Evolutionary conservation across 2,888 invertebrate genomes (phyloP).

Genomic region (Lithophane semibrunnea): DNA sequence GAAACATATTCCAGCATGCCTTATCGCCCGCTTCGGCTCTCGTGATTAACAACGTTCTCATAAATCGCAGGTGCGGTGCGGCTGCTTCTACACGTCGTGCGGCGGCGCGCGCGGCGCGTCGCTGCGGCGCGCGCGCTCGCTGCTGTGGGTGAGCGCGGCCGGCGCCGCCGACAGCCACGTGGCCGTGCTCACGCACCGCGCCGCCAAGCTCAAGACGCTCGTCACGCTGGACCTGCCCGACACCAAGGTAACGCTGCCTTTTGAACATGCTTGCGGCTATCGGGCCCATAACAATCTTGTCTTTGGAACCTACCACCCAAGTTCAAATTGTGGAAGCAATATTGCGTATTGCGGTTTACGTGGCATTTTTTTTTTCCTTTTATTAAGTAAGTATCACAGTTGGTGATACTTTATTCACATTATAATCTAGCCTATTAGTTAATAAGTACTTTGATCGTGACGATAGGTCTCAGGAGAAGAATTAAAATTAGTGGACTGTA

Average conservation of each 20-base stretch:
- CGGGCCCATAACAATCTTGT: too few relatives aligned
- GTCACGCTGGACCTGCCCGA: slow-evolving; percentile 95
- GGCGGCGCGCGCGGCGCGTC: slow-evolving; percentile 83
- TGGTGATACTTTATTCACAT: neutral
- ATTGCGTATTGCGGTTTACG: neutral
- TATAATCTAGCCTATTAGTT: too few relatives aligned
- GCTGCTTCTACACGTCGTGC: slow-evolving; percentile 95
- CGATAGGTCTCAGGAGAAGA: too few relatives aligned
- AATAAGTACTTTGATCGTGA: too few relatives aligned
- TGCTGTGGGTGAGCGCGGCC: slow-evolving; percentile 97
- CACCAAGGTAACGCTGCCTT: slow-evolving; percentile 89
- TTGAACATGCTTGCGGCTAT: neutral
- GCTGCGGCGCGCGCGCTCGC: slow-evolving; percentile 93
- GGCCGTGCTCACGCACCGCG: slow-evolving; percentile 94
- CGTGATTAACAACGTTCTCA: neutral
- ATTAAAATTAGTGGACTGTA: too few relatives aligned
- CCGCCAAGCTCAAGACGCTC: slow-evolving; percentile 93
- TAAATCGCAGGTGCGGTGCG: slow-evolving; percentile 94
- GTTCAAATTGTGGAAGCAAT: too few relatives aligned
- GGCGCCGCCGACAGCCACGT: slow-evolving; percentile 94
- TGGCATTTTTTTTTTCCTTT: neutral
- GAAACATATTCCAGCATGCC: too few relatives aligned
- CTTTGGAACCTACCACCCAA: too few relatives aligned
- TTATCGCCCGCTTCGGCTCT: neutral
- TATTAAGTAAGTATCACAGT: neutral